Evolutionary conservation across 2,797 vertebrate genomes (phyloP).

Genomic region (Crenuchus spilurus): DNA sequence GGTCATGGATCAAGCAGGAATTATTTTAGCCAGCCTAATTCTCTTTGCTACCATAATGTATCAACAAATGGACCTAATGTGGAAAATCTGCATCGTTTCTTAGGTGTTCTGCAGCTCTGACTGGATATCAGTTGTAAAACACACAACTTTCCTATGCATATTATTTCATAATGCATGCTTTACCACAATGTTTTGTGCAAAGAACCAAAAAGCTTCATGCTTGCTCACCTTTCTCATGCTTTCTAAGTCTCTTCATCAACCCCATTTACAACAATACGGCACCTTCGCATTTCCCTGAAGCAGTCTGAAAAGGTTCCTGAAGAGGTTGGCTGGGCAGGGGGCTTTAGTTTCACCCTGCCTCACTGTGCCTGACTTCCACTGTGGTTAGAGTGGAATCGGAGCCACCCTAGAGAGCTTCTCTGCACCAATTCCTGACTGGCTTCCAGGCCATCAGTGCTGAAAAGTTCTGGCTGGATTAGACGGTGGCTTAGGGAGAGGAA

Average conservation of each 20-base stretch:
- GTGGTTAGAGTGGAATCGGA: slow-evolving; percentile 55
- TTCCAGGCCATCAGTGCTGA: slow-evolving; percentile 69
- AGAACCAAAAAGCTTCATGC: neutral
- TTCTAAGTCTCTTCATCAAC: neutral
- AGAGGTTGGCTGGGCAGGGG: neutral
- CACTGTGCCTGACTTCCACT: slow-evolving; percentile 42
- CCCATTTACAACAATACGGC: neutral
- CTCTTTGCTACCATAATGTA: neutral
- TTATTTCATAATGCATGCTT: neutral
- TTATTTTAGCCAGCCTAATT: slow-evolving; percentile 15
- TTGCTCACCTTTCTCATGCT: neutral
- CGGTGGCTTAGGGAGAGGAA: slow-evolving; percentile 58
- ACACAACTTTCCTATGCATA: neutral
- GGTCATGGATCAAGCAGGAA: slow-evolving; percentile 17
- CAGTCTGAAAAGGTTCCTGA: neutral
- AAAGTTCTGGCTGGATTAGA: slow-evolving; percentile 68
- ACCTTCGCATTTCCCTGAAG: neutral
- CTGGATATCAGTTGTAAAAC: neutral
- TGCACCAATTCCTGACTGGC: slow-evolving; percentile 58
- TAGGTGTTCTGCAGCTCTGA: neutral
- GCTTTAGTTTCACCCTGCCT: slow-evolving; percentile 27
- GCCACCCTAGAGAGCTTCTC: slow-evolving; percentile 54
- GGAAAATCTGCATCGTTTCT: slow-evolving; percentile 7
- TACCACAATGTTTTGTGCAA: neutral
- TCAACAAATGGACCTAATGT: neutral